Evolutionary conservation across 37 sponge, comb jelly and placozoan genomes (phyloP), one percentile per base, ranked within the genome.

Genomic region (Chondrosia reniformis): DNA sequence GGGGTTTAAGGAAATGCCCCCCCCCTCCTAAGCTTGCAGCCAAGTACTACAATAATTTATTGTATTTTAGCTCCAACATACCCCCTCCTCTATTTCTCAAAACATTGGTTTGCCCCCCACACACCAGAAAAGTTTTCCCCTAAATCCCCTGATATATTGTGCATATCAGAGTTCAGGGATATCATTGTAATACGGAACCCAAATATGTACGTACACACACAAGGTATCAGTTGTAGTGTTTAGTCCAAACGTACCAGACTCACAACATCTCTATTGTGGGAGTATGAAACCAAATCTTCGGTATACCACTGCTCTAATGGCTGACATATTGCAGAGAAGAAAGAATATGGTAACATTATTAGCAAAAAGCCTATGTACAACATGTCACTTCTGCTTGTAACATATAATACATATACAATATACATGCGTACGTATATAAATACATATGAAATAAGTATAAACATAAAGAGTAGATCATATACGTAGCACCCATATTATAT

Each of bases 261-360:
- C 24, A 69, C 72, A 1, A 69, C n/a, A 39, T 69, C 72, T 40
- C 72, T 24, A 25, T 69, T 44, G 42, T 41, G 21, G 2, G 42
- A 12, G 43, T 43, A 69, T 21, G 72, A 69, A 17, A 69, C 43
- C n/a, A 69, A n/a, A 24, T 69, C 72, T 6, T 69, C 72, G 15
- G 41, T 39, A 44, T 69, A 69, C 72, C 72, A 69, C 72, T 69
- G 72, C 2, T 38, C 72, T 12, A 69, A 44, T 21, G 72, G 44
- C 72, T 69, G 44, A 10, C 3, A 40, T 33, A 31, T 8, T 30
- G 67, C 39, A 40, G 72, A 24, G n/a, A 44, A 41, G 42, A 39
- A 44, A 56, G 58, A 6, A 4, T 4, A n/a, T n/a, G n/a, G 52
- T 49, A 49, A 19, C 15, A 49, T 49, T 49, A 19, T 49, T 49